Conservation (phyloP, 2,888 invertebrate genomes). For the Chymomyza amoena region DNA sequence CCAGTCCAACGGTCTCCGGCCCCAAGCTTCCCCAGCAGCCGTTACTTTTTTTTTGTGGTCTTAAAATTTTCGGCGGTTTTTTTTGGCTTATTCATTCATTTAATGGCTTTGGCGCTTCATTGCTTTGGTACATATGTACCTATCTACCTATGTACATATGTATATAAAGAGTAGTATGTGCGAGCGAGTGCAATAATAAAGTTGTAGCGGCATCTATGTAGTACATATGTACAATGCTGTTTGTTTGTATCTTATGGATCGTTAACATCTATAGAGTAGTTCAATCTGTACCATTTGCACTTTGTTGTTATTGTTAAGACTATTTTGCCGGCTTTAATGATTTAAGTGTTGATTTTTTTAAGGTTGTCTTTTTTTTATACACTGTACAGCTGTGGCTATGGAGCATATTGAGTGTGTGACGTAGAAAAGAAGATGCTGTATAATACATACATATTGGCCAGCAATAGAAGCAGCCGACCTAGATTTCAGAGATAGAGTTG, state of each 20-base stretch:
- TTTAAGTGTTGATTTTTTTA: not conserved
- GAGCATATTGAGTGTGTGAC: too few relatives aligned
- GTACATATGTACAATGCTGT: too few relatives aligned
- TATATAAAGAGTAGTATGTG: not conserved
- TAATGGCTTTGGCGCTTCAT: not conserved
- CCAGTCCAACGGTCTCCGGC: not conserved
- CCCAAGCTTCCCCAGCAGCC: not conserved
- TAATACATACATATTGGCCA: too few relatives aligned
- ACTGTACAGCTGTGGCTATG: too few relatives aligned
- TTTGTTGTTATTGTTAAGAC: constrained; percentile 36
- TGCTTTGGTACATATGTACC: not conserved
- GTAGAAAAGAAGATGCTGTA: too few relatives aligned
- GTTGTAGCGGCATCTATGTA: not conserved
- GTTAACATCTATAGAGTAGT: not conserved
- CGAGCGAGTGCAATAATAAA: not conserved
- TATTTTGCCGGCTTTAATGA: constrained; percentile 45
- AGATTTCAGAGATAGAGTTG: too few relatives aligned
- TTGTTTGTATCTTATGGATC: not conserved
- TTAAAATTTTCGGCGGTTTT: not conserved
- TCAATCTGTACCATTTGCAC: constrained; percentile 20
- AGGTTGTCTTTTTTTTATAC: not conserved
- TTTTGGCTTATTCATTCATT: not conserved
- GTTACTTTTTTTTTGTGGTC: not conserved
- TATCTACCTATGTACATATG: not conserved
- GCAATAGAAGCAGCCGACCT: too few relatives aligned